Evolutionary conservation across 2,113 vertebrate genomes (phyloP), one percentile per base, ranked within the genome.

Genomic region (Podiceps cristatus): DNA sequence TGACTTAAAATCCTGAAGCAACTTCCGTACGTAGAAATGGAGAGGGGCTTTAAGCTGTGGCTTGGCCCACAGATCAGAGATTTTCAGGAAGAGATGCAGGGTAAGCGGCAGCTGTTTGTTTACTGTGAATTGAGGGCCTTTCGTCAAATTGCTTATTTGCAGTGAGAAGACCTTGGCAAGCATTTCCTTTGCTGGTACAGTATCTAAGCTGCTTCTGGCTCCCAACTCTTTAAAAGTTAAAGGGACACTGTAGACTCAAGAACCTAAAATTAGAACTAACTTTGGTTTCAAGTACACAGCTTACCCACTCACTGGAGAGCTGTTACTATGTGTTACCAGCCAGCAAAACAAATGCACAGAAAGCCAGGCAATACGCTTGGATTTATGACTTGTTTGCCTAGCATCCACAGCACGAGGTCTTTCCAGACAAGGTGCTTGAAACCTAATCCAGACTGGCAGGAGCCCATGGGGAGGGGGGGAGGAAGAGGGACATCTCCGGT

Each of bases 381-480:
- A 52, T 64, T 60, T 31, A 6, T 10, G 55, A 76, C 29, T 81
- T 42, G 24, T 81, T 84, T 68, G 47, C 75, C 37, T 5, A 44
- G 53, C 63, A 80, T 5, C 47, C 2, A 1, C 7, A 25, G 42
- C 44, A 52, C 1, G 3, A 55, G 25, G 37, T 19, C 33, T 10
- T 68, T 22, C 59, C 71, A 64, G 42, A 20, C 10, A 62, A 47
- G 56, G 71, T 13, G 22, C n/a, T 13, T 19, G 71, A 45, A 92
- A 68, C 10, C 17, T 33, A 19, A 56, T 12, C 35, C 67, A 64
- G 76, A 28, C 44, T 81, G 52, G 77, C n/a, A 88, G 44, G 11
- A 18, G n/a, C 59, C 27, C 28, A 37, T 37, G 3, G 1, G 2
- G 44, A 8, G 0, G 5, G 5, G 8, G 19, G 27, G 52, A 83